Evolutionary conservation across 2,113 vertebrate genomes (phyloP), one percentile per base, ranked within the genome.

Genomic region (Elephas maximus): DNA sequence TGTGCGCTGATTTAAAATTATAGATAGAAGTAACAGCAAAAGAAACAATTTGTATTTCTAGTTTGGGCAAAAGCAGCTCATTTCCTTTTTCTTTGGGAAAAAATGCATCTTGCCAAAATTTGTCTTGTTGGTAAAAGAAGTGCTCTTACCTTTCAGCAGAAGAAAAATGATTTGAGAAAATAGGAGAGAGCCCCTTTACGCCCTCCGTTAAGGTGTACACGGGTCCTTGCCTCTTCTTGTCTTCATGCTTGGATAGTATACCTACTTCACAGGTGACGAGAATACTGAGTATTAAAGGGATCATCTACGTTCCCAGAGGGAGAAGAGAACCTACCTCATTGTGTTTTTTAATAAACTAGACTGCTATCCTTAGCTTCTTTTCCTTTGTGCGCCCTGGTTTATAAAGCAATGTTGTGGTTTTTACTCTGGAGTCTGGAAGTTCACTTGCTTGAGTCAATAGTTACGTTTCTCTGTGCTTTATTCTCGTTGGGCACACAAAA

Each of bases 31-130:
- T 90, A 74, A 30, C 12, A 6, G 62, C 17, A n/a, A 91, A 95
- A 94, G 67, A 93, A 86, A 93, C 17, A 45, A 91, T 85, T 93
- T 60, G 8, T 65, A 67, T 88, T 92, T 92, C 74, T 84, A 90
- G 11, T 45, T 90, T 44, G 92, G 65, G 71, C 37, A 93, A 91
- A 69, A 65, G 33, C 30, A 85, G 11, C 24, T 84, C 33, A 30
- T 77, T 95, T 95, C 37, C 53, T 91, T 96, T 95, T 92, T 37
- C 51, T 89, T 57, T 76, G 73, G 74, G 44, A 77, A 93, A 93
- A 96, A 97, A 84, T 28, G n/a, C 69, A 76, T 71, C 60, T 76
- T 88, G 73, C 44, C 85, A 74, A 57, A 62, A 67, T 89, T 65
- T 65, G 53, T 51, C 51, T 24, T 80, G 30, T 86, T 87, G 74